phyloP scores from a whole-genome alignment of 2,797 vertebrate species.

The Malacoctenus gilli region DNA sequence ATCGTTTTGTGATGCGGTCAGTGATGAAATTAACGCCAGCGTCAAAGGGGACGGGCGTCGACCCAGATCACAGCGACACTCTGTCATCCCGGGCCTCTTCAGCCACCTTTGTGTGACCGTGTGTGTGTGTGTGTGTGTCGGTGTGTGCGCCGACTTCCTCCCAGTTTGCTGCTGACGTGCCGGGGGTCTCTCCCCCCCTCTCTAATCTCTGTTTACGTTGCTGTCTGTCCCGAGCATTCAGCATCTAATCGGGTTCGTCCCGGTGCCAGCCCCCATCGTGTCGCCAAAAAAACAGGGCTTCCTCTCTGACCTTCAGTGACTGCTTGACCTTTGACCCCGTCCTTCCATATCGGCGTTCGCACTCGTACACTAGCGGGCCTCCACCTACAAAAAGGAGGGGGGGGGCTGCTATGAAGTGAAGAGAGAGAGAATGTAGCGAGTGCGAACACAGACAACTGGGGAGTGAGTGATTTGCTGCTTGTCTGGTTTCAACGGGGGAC shows the following conservation, averaged over 20 bases:
- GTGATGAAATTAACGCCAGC: too few species aligned
- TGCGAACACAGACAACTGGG: conserved; percentile 22
- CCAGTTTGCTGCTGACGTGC: conserved; percentile 43
- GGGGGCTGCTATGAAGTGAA: conserved; percentile 39
- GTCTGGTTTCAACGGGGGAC: conserved; percentile 51
- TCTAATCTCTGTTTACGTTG: conserved; percentile 70
- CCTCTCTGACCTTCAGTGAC: conserved; percentile 63
- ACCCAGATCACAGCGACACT: too few species aligned
- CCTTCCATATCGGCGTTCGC: conserved; percentile 28
- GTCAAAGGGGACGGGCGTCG: too few species aligned
- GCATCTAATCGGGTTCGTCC: conserved; percentile 40
- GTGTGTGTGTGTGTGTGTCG: too few species aligned
- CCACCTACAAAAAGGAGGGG: conserved; percentile 24
- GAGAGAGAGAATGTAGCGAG: conserved; percentile 17
- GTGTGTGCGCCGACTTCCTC: conserved; percentile 21
- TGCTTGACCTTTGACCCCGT: conserved; percentile 51
- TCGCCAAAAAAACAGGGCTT: conserved; percentile 44
- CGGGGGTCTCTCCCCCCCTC: conserved; percentile 43
- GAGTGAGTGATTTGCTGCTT: conserved; percentile 50
- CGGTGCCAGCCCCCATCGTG: conserved; percentile 32
- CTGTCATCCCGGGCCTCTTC: too few species aligned
- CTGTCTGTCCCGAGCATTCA: conserved; percentile 56
- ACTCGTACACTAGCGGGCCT: conserved; percentile 18
- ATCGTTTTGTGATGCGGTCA: too few species aligned
- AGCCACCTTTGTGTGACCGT: too few species aligned